Percentiles rank a stretch among this genome's conserved stretches.
phyloP scores from a whole-genome alignment of 2,888 invertebrate species.

The Tolmerus cingulatus region DNA sequence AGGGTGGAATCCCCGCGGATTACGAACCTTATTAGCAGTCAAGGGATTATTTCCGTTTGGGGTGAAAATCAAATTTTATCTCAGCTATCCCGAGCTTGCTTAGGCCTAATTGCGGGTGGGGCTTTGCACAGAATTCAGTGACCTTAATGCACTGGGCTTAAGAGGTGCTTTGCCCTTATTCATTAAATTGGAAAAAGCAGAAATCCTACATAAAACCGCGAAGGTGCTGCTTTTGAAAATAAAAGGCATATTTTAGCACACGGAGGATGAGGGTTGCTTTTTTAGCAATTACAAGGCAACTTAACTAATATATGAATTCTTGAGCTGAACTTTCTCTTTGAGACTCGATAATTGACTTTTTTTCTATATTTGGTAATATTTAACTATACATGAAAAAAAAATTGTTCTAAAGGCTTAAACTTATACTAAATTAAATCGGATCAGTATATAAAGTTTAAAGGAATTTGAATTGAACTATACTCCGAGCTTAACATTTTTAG shows the following conservation, averaged over 20 bases:
- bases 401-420: no score
- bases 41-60: conserved; percentile 3
- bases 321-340: neutral
- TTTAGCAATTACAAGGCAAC: neutral
- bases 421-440: no score
- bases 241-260: neutral
- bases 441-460: no score
- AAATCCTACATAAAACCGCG: neutral
- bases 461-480: no score
- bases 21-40: neutral
- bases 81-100: neutral
- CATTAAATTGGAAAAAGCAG: neutral
- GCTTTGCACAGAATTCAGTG: neutral
- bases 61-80: conserved; percentile 12
- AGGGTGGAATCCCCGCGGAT: neutral
- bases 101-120: neutral
- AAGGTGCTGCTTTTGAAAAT: neutral
- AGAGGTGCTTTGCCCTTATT: neutral
- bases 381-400: no score
- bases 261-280: neutral
- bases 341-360: no score
- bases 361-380: no score
- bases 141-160: neutral
- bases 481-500: no score
- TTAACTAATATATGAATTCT: neutral